phyloP scores from a whole-genome alignment of 2,888 invertebrate genomes.

The Perithous albicinctus region DNA sequence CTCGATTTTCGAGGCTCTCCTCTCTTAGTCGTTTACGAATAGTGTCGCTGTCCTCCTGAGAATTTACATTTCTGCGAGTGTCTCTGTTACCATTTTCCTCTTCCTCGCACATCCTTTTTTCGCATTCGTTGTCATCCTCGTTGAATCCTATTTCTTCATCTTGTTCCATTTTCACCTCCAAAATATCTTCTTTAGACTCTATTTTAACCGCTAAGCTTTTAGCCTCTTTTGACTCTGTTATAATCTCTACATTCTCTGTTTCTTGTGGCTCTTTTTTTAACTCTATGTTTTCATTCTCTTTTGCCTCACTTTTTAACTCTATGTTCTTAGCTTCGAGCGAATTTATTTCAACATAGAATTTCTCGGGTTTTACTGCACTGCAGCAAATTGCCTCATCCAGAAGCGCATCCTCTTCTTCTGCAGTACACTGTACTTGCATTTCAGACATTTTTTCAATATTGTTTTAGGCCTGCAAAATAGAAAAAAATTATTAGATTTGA shows the following conservation, averaged over 20 bases:
- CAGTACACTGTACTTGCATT: neutral
- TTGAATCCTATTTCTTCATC: slow-evolving; percentile 1
- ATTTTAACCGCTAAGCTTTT: neutral
- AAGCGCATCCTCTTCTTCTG: slow-evolving; percentile 74
- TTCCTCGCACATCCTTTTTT: slow-evolving; percentile 5
- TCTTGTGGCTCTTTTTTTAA: neutral
- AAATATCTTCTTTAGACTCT: neutral
- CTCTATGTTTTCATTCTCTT: neutral
- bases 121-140: neutral
- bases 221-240: slow-evolving; percentile 26
- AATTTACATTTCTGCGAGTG: slow-evolving; percentile 14
- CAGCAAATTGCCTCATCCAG: slow-evolving; percentile 74
- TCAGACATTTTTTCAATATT: slow-evolving; percentile 23
- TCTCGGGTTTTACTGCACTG: slow-evolving; percentile 49
- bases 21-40: slow-evolving; percentile 77
- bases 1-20: slow-evolving; percentile 68
- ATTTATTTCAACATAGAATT: slow-evolving; percentile 35
- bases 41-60: slow-evolving; percentile 45
- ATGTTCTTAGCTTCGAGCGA: neutral
- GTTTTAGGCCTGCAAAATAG: neutral
- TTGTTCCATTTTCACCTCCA: neutral
- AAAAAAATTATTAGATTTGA: neutral
- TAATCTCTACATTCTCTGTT: slow-evolving; percentile 12
- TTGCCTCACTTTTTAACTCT: neutral
- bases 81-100: slow-evolving; percentile 6